These are phyloP conservation scores for Melanotaenia nigrans DNA, from an alignment of 2,797 vertebrate genomes.

Conservation along the genomic window DNA sequence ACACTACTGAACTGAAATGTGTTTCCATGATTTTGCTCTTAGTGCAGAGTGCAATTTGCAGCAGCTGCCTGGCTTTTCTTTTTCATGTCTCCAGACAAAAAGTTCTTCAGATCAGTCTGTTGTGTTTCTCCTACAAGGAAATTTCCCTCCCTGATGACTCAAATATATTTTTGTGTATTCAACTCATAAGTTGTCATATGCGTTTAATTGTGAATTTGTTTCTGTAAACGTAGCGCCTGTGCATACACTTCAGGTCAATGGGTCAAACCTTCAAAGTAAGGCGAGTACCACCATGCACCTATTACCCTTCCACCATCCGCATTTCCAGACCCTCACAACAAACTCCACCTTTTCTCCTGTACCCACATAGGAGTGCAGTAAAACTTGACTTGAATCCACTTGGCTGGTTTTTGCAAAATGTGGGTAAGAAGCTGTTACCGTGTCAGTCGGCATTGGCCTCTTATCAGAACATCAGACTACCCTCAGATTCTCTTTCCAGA, in stretches of 20 bases:
- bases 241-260: constrained; percentile 23
- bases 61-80: constrained; percentile 37
- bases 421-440: constrained; percentile 74
- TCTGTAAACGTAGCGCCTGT: constrained; percentile 28
- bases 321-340: constrained; percentile 3
- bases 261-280: constrained; percentile 62
- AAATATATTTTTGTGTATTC: constrained; percentile 31
- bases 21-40: constrained; percentile 12
- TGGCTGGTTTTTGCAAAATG: constrained; percentile 31
- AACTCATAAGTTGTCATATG: not conserved
- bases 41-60: constrained; percentile 30
- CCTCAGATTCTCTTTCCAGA: constrained; percentile 87
- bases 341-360: constrained; percentile 30
- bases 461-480: constrained; percentile 81
- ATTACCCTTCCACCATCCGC: constrained; percentile 1
- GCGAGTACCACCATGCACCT: constrained; percentile 46
- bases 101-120: constrained; percentile 50
- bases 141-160: constrained; percentile 46
- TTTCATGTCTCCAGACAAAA: constrained; percentile 48
- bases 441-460: constrained; percentile 75
- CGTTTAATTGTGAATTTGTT: constrained; percentile 33
- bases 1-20: constrained; percentile 5
- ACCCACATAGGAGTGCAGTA: constrained; percentile 60
- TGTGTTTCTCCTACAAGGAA: constrained; percentile 52
- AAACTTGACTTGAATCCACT: constrained; percentile 58